Evolutionary conservation across 2,113 vertebrate species (phyloP).

Genomic region (Raphicerus campestris): DNA sequence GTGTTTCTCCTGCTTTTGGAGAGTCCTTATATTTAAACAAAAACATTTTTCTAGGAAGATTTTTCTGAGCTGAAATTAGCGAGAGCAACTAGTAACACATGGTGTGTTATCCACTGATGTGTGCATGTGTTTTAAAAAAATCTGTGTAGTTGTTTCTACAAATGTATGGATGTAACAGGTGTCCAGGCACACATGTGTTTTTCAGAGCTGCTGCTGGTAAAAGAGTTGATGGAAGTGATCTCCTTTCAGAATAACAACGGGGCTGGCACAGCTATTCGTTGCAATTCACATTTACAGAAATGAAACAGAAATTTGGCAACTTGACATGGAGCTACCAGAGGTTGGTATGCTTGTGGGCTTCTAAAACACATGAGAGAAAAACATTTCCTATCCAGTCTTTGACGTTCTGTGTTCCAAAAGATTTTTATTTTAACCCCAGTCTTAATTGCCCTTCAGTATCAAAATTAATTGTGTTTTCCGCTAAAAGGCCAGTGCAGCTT

Average conservation of each 20-base stretch:
- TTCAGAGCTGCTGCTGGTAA: slow-evolving; percentile 46
- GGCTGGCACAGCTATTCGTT: slow-evolving; percentile 46
- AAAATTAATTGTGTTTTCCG: slow-evolving; percentile 88
- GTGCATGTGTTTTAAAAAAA: slow-evolving; percentile 37
- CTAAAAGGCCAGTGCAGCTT: slow-evolving; percentile 86
- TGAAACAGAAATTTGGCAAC: slow-evolving; percentile 54
- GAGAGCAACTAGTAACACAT: slow-evolving; percentile 50
- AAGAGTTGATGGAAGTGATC: slow-evolving; percentile 45
- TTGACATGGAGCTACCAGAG: slow-evolving; percentile 29
- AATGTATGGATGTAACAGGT: slow-evolving; percentile 66
- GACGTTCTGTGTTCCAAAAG: slow-evolving; percentile 77
- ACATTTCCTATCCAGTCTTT: slow-evolving; percentile 74
- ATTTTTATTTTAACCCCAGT: slow-evolving; percentile 84
- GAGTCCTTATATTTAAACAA: slow-evolving; percentile 23
- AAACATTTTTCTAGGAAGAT: background rate
- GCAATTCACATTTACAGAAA: slow-evolving; percentile 54
- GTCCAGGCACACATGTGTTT: background rate
- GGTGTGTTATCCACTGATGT: slow-evolving; percentile 29
- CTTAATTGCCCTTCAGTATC: slow-evolving; percentile 88
- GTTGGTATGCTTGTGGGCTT: slow-evolving; percentile 53
- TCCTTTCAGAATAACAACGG: slow-evolving; percentile 13
- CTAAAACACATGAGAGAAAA: slow-evolving; percentile 59
- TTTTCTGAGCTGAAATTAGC: background rate
- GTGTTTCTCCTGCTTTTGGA: background rate
- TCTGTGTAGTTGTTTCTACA: slow-evolving; percentile 48